Conservation (phyloP, 2,113 vertebrate species). For the Cariama cristata region DNA sequence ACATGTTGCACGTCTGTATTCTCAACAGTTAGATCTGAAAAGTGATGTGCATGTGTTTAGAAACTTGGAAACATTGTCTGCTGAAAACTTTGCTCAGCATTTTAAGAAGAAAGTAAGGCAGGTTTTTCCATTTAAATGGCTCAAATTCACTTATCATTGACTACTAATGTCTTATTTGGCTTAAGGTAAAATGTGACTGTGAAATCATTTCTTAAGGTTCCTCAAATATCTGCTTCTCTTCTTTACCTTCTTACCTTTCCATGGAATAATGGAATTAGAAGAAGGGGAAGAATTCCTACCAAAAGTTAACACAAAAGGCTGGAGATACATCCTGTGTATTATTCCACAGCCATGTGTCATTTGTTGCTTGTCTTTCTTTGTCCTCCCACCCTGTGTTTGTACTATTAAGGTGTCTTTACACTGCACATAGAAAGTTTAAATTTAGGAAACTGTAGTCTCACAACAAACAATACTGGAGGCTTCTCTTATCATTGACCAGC, state of each 20-base stretch:
- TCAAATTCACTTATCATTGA: not conserved
- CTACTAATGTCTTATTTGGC: not conserved
- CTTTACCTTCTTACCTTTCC: not conserved
- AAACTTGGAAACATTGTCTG: not conserved
- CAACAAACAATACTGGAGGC: not conserved
- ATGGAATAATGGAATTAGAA: not conserved
- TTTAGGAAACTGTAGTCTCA: not conserved
- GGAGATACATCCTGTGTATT: not conserved
- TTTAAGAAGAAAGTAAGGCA: not conserved
- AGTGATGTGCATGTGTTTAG: not conserved
- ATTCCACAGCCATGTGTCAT: not conserved
- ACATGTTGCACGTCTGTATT: not conserved
- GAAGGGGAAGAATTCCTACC: not conserved
- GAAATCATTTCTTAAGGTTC: not conserved
- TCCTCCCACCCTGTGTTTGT: not conserved
- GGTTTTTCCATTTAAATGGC: not conserved
- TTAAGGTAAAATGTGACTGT: not conserved
- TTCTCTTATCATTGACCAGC: not conserved
- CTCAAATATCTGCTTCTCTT: not conserved
- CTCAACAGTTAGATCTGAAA: not conserved
- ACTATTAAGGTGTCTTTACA: not conserved
- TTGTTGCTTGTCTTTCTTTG: not conserved
- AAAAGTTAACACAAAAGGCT: not conserved
- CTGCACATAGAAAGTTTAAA: not conserved
- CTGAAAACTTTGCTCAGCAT: not conserved